Evolutionary conservation across 1,140 invertebrate genomes (phyloP).

Genomic region (Pseudoatta argentina): DNA sequence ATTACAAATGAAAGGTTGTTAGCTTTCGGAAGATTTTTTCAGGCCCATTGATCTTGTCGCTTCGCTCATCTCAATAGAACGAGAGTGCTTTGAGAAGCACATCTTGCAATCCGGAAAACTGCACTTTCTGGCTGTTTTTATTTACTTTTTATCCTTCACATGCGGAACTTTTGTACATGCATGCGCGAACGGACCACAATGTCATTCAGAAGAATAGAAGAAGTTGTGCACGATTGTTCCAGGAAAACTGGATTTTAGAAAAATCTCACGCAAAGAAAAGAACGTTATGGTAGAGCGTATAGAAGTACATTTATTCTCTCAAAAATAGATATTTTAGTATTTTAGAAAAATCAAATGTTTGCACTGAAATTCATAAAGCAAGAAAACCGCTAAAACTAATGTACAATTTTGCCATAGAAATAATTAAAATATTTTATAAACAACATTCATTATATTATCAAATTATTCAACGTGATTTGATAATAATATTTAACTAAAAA

Average conservation of each 20-base stretch:
- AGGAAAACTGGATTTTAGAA: slow-evolving; percentile 39
- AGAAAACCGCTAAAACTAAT: background rate
- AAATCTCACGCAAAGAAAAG: slow-evolving; percentile 1
- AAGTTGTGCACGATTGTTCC: slow-evolving; percentile 47
- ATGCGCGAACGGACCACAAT: slow-evolving; percentile 7
- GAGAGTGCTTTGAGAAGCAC: background rate
- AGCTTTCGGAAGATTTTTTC: slow-evolving; percentile 5
- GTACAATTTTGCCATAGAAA: background rate
- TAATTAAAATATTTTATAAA: background rate
- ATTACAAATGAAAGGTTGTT: background rate
- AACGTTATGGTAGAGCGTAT: background rate
- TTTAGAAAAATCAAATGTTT: background rate
- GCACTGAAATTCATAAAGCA: background rate
- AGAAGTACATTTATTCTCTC: background rate
- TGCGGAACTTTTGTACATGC: slow-evolving; percentile 38
- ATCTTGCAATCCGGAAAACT: slow-evolving; percentile 40
- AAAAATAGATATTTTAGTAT: slow-evolving; percentile 21
- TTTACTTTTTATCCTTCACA: background rate
- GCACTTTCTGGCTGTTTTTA: slow-evolving; percentile 19
- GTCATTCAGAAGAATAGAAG: slow-evolving; percentile 13
- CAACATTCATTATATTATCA: background rate
- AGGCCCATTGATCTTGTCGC: slow-evolving; percentile 24
- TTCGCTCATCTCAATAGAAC: slow-evolving; percentile 12
- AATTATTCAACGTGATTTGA: background rate
- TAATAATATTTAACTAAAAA: background rate